Conservation (phyloP, 2,797 vertebrate species). For the Rhinella marina region DNA sequence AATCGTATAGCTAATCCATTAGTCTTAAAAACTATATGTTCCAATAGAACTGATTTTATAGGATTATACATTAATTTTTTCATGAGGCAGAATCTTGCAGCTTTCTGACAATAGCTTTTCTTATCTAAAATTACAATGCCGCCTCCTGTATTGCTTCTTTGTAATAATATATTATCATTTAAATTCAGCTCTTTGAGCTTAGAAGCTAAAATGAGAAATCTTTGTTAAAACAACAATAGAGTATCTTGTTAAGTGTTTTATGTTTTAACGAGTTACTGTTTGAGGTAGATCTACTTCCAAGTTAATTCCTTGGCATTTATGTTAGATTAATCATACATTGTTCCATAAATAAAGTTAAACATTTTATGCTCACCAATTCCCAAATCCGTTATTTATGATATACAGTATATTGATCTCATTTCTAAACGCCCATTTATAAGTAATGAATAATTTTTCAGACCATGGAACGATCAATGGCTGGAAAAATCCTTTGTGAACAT, state of each 20-base stretch:
- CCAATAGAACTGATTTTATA: conserved; percentile 34
- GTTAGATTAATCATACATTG: neutral
- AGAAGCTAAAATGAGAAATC: conserved; percentile 2
- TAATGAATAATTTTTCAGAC: neutral
- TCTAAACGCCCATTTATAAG: neutral
- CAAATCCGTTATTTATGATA: neutral
- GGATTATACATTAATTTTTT: conserved; percentile 53
- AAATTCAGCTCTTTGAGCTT: conserved; percentile 55
- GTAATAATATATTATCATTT: conserved; percentile 58
- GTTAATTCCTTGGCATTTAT: neutral
- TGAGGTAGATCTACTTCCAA: conserved; percentile 8
- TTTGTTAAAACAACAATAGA: conserved; percentile 53
- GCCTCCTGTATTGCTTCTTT: conserved; percentile 46
- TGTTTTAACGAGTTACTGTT: conserved; percentile 33
- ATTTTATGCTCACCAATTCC: neutral
- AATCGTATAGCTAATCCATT: conserved; percentile 32
- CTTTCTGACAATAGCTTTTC: conserved; percentile 53
- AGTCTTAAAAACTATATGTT: conserved; percentile 14
- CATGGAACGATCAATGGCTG: neutral
- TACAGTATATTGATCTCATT: neutral
- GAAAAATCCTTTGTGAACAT: neutral
- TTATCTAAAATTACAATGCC: conserved; percentile 59
- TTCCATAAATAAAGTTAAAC: neutral
- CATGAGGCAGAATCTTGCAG: conserved; percentile 35
- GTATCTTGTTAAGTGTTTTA: conserved; percentile 30